Base-by-base conservation (phyloP, 2,113 vertebrate species). In the Nothoprocta pentlandii region DNA sequence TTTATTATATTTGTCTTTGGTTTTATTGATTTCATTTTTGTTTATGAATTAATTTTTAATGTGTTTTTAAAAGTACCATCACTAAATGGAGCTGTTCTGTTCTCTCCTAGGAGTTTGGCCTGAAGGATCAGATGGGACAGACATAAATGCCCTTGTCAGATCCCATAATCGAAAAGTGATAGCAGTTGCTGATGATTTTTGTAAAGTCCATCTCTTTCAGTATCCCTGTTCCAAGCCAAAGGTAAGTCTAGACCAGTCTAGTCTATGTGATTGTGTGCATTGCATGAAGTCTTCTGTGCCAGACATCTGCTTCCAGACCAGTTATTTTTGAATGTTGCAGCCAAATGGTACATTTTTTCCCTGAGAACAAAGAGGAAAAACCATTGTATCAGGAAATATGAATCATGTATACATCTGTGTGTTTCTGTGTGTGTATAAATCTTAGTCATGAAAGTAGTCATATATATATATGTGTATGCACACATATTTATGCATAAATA, bases 101-200 rank as follows among this genome's bases (percentile, higher is more conserved):
- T 84, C 2, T 89, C 8, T 94, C 26, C 21, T 94, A 99, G 99
- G 99, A 70, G 99, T 99, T 83, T 99, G 99, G 99, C 99, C 99
- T 0, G 99, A 99, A 96, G 99, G 99, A 16, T 99, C 99, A 1
- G 99, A 99, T 21, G 99, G 99, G 26, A 99, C 99, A 15, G 99
- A 99, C 93, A 99, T 99, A 97, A 99, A 99, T 23, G 99, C 99
- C 12, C 98, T 99, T 94, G 98, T 99, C 51, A 97, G 99, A 61
- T 99, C 99, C 77, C 99, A 98, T 97, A 99, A 98, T 80, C 98
- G 99, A 84, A 99, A 98, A 92, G 99, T 99, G 89, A 98, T 99
- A 39, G 99, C 99, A 41, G 97, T 99, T 74, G 99, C 99, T 32
- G 99, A 99, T 73, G 99, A 99, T 96, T 99, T 99, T 96, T 99